Evolutionary conservation across 2,113 vertebrate genomes (phyloP), one percentile per base, ranked within the genome.

Genomic region (Polypterus senegalus): DNA sequence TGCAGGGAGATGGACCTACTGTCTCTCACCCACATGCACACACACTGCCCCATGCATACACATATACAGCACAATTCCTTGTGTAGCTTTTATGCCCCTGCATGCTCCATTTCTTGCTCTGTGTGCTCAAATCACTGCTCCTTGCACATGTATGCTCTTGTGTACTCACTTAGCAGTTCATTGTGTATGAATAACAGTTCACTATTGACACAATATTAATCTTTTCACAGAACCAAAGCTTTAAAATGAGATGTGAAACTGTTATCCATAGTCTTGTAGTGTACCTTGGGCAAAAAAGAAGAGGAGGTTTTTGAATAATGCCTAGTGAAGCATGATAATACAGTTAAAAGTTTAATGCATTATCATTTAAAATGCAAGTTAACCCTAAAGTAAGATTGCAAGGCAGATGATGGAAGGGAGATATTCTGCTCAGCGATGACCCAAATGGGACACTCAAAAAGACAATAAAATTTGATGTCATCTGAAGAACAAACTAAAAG

Each of bases 301-400:
- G 58, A 66, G 58, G 58, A 66, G 10, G 47, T 60, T 54, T 69
- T 66, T 66, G 11, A 66, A 60, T 53, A 69, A 47, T 63, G 58
- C 43, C 58, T 57, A 61, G 49, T 62, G 63, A 65, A 64, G 9
- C 63, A 47, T 57, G 10, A 48, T 64, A 44, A 58, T 44, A 51
- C 45, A 10, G 54, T 65, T 65, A 61, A 56, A 65, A 57, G 49
- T 7, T 9, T 9, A 46, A 48, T 48, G 59, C 27, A 27, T 63
- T 63, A 11, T 56, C 54, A 63, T 63, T 56, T 62, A 3, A 62
- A 62, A 46, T 62, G 2, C 49, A 62, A 62, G 46, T 56, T 59
- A 59, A 59, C 58, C 45, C 6, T 47, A 65, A 64, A 60, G 57
- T 64, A 59, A 59, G 44, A 64, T 57, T 59, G 27, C 27, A 27